Conservation (phyloP, 2,797 vertebrate species). For the Gymnoscopelus braueri region DNA sequence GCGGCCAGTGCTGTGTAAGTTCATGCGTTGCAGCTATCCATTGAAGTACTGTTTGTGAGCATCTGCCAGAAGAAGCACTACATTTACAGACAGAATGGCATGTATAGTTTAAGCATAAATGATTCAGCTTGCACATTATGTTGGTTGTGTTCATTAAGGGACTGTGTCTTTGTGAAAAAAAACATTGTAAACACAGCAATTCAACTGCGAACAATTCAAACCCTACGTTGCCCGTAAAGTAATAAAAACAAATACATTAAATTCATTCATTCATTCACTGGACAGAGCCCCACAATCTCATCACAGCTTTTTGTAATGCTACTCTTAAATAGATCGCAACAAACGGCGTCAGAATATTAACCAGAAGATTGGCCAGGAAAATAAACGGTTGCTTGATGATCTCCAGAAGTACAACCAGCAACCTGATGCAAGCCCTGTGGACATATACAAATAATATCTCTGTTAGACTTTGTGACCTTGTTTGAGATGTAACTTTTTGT, state of each 20-base stretch:
- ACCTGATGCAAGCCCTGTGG: not conserved
- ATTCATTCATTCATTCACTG: too few species aligned
- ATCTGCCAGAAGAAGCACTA: slow-evolving; percentile 1
- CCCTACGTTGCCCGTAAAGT: too few species aligned
- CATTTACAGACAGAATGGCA: not conserved
- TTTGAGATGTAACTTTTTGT: too few species aligned
- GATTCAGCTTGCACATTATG: too few species aligned
- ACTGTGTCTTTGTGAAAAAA: too few species aligned
- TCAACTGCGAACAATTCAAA: too few species aligned
- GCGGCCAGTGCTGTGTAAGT: not conserved
- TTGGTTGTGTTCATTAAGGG: too few species aligned
- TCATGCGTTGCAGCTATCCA: slow-evolving; percentile 1
- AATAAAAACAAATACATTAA: too few species aligned
- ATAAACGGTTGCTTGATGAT: not conserved
- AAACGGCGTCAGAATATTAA: not conserved
- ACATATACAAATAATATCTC: not conserved
- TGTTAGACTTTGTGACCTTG: too few species aligned
- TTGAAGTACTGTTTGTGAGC: slow-evolving; percentile 5
- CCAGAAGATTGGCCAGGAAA: not conserved
- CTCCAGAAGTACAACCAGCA: not conserved
- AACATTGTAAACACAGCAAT: too few species aligned
- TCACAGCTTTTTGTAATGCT: not conserved
- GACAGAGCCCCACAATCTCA: too few species aligned
- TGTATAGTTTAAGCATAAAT: too few species aligned
- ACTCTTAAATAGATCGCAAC: not conserved